Conservation (phyloP, 2,113 vertebrate species). For the Anarrhichthys ocellatus region DNA sequence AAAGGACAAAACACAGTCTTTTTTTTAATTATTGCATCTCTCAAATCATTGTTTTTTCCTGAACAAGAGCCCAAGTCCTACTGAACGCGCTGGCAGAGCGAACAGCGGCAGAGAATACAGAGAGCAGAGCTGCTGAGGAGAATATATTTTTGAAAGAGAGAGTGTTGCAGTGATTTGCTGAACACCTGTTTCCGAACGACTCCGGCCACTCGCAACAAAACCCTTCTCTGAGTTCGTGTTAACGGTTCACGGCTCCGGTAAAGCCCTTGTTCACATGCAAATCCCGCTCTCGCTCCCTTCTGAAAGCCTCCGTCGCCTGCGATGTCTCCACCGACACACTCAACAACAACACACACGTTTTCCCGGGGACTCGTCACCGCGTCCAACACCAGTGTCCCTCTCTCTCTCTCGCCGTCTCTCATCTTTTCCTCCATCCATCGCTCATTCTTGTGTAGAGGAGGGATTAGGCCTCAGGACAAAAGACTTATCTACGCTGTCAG, state of each 20-base stretch:
- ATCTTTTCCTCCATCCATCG: conserved; percentile 51
- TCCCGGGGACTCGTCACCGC: conserved; percentile 30
- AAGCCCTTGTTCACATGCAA: conserved; percentile 70
- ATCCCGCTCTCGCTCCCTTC: conserved; percentile 43
- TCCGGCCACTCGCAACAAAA: conserved; percentile 23
- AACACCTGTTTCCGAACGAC: conserved; percentile 66
- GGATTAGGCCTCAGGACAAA: conserved; percentile 65
- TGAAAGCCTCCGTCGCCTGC: conserved; percentile 33
- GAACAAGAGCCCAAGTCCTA: conserved; percentile 17
- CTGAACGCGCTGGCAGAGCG: conserved; percentile 38
- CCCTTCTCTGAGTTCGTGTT: conserved; percentile 46
- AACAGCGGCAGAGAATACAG: not conserved
- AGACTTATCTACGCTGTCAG: conserved; percentile 59
- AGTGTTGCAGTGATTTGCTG: conserved; percentile 46
- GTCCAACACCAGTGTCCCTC: conserved; percentile 18
- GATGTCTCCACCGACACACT: conserved; percentile 12
- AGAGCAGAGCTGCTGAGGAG: conserved; percentile 43
- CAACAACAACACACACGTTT: not conserved
- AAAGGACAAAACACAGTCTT: conserved; percentile 2
- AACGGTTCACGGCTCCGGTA: conserved; percentile 48
- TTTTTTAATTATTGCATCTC: not conserved
- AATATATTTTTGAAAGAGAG: conserved; percentile 30
- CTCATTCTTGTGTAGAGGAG: conserved; percentile 47
- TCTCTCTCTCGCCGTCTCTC: conserved; percentile 28
- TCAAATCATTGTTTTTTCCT: conserved; percentile 2